phyloP scores from a whole-genome alignment of 2,888 invertebrate genomes.

The Tuta absoluta region DNA sequence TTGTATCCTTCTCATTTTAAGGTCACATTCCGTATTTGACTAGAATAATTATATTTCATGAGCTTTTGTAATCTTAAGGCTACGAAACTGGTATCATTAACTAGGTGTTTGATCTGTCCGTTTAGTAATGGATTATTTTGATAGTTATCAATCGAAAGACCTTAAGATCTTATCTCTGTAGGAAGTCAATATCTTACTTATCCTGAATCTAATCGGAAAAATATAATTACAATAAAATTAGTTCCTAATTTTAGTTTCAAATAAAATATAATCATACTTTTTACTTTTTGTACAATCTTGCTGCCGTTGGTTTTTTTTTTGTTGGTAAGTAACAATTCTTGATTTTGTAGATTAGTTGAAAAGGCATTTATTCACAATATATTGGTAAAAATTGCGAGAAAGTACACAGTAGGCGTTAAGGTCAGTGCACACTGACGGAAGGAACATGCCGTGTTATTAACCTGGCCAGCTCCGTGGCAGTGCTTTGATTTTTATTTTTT shows the following conservation, averaged over 20 bases:
- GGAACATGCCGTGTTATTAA: too few species aligned
- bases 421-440: constrained; percentile 38
- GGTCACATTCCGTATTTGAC: too few species aligned
- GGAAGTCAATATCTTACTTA: constrained; percentile 6
- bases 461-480: too few species aligned
- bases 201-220: not conserved
- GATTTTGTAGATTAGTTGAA: not conserved
- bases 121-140: constrained; percentile 6
- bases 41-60: too few species aligned
- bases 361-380: not conserved
- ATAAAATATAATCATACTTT: too few species aligned
- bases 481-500: too few species aligned
- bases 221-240: not conserved
- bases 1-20: too few species aligned
- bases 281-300: not conserved
- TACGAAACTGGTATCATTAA: not conserved
- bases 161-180: not conserved
- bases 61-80: too few species aligned
- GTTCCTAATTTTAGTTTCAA: too few species aligned
- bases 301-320: not conserved
- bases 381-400: not conserved
- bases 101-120: not conserved
- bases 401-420: constrained; percentile 25
- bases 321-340: not conserved
- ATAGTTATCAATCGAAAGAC: not conserved